These are phyloP conservation scores for Hippocampus comes DNA, from an alignment of 2,113 vertebrate species.

Conservation along the genomic window DNA sequence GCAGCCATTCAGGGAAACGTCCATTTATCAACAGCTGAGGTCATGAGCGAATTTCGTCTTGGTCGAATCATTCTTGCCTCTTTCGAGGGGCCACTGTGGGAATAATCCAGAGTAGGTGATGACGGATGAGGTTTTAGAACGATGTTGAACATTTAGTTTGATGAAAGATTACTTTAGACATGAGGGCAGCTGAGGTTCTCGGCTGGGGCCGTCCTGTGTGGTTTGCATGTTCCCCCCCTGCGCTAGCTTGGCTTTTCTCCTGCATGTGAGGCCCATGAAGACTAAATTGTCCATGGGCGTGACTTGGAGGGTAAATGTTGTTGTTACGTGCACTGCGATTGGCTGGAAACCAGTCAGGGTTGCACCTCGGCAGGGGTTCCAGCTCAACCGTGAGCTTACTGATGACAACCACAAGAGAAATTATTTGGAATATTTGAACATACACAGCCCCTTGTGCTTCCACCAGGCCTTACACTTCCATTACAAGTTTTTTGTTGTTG, in stretches of 20 bases:
- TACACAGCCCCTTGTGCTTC: too few species aligned
- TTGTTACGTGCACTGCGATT: background rate
- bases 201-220: background rate
- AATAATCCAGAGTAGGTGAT: background rate
- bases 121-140: background rate
- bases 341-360: too few species aligned
- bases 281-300: background rate
- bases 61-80: background rate
- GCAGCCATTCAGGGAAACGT: conserved; percentile 3
- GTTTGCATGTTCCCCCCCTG: background rate
- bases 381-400: too few species aligned
- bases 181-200: background rate
- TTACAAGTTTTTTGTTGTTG: too few species aligned
- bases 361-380: too few species aligned
- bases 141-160: background rate
- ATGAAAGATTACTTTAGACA: background rate
- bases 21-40: conserved; percentile 14
- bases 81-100: conserved; percentile 2
- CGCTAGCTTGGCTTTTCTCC: background rate
- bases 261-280: background rate
- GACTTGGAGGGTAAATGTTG: background rate
- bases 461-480: too few species aligned
- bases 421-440: too few species aligned
- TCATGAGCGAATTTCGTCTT: conserved; percentile 19
- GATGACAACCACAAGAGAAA: too few species aligned